These are phyloP conservation scores for Tryphoninae sp. DNA, from an alignment of 2,888 invertebrate genomes.

Conservation along the genomic window DNA sequence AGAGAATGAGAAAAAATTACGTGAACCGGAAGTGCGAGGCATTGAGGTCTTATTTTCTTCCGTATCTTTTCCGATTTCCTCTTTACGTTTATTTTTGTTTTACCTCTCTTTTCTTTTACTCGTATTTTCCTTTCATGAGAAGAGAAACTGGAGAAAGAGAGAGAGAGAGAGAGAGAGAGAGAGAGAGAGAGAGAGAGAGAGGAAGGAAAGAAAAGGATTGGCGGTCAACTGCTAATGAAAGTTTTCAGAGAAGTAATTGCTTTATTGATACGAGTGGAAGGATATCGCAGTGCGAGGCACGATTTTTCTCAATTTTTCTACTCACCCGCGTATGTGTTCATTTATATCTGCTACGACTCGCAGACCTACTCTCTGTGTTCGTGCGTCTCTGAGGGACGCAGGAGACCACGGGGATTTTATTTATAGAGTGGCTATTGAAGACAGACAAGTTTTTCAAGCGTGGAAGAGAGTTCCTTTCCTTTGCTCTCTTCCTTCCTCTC, in stretches of 20 bases:
- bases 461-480: slow-evolving; percentile 40
- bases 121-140: slow-evolving; percentile 17
- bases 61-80: not conserved
- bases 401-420: slow-evolving; percentile 72
- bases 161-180: slow-evolving; percentile 59
- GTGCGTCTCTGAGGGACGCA: slow-evolving; percentile 8
- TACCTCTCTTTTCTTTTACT: slow-evolving; percentile 6
- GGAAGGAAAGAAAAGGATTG: slow-evolving; percentile 56
- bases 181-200: slow-evolving; percentile 33
- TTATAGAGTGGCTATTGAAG: slow-evolving; percentile 76
- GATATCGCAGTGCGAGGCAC: slow-evolving; percentile 66
- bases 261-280: slow-evolving; percentile 76
- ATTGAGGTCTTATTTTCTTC: slow-evolving; percentile 58
- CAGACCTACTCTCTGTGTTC: slow-evolving; percentile 6
- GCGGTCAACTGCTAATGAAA: slow-evolving; percentile 76
- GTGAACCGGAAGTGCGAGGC: slow-evolving; percentile 74
- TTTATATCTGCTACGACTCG: slow-evolving; percentile 25
- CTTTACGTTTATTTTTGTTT: slow-evolving; percentile 30
- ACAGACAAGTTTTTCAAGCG: slow-evolving; percentile 75
- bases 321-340: slow-evolving; percentile 43
- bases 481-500: not conserved
- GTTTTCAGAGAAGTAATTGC: slow-evolving; percentile 77
- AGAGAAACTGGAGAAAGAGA: slow-evolving; percentile 46
- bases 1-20: slow-evolving; percentile 70
- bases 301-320: slow-evolving; percentile 78